A percentile compares a stretch with the other conserved stretches of the same genome.
These are phyloP conservation scores for Nerophis lumbriciformis DNA, from an alignment of 2,113 vertebrate genomes.

Conservation along the genomic window DNA sequence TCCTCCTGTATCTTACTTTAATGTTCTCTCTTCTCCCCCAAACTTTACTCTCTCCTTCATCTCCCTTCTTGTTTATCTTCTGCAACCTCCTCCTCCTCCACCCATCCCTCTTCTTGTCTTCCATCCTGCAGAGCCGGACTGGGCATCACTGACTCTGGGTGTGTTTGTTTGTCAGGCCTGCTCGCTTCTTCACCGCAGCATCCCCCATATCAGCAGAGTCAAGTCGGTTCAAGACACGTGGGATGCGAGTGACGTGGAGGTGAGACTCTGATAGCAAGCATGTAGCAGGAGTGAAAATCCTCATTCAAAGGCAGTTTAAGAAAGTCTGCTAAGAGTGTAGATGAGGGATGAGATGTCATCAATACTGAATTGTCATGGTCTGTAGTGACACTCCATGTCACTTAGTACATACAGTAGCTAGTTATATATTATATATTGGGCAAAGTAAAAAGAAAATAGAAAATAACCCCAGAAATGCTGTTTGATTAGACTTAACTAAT, in stretches of 20 bases:
- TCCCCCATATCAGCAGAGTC: conserved; percentile 87
- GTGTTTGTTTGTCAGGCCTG: conserved; percentile 93
- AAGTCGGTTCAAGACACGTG: conserved; percentile 89
- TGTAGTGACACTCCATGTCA: too few relatives aligned
- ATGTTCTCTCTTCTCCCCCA: background rate
- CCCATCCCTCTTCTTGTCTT: background rate
- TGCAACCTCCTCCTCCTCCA: background rate
- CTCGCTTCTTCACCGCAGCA: conserved; percentile 87
- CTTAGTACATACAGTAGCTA: background rate
- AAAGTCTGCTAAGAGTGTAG: too few relatives aligned
- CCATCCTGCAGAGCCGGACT: conserved; percentile 81
- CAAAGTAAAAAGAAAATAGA: too few relatives aligned
- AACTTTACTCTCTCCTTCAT: conserved; percentile 1
- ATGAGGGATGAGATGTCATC: too few relatives aligned
- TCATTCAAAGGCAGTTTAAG: too few relatives aligned
- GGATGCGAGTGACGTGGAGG: conserved; percentile 89
- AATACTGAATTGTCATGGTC: too few relatives aligned
- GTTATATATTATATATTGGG: too few relatives aligned
- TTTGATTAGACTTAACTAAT: too few relatives aligned
- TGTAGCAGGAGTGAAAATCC: background rate
- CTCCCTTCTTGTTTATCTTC: conserved; percentile 2
- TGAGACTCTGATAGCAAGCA: conserved; percentile 23
- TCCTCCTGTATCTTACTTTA: background rate
- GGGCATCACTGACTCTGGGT: conserved; percentile 90
- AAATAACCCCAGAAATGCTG: too few relatives aligned